Evolutionary conservation across 2,113 vertebrate genomes (phyloP).

Genomic region (Cebidichthys violaceus): DNA sequence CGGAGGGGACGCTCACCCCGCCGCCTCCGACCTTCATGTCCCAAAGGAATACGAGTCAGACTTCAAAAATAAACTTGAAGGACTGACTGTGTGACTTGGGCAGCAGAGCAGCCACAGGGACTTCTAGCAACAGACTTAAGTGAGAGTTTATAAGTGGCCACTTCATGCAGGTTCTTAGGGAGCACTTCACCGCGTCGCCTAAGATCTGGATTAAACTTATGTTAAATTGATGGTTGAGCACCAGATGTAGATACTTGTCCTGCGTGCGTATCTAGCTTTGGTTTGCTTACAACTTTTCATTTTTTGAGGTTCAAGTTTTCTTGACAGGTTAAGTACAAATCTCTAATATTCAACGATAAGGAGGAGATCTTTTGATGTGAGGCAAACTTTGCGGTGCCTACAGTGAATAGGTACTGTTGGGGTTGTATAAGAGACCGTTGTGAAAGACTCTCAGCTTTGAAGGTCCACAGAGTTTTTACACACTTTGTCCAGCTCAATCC

Average conservation of each 20-base stretch:
- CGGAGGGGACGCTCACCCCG: constrained; percentile 44
- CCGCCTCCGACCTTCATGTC: constrained; percentile 60
- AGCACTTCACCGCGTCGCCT: constrained; percentile 3
- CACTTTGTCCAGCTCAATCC: constrained; percentile 32
- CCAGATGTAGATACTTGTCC: constrained; percentile 17
- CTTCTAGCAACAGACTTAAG: constrained; percentile 23
- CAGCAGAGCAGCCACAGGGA: constrained; percentile 37
- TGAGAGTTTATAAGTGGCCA: constrained; percentile 47
- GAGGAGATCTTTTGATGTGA: constrained; percentile 4
- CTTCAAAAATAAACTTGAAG: constrained; percentile 67
- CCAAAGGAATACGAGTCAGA: constrained; percentile 68
- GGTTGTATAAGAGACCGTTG: constrained; percentile 22
- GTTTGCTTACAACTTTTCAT: constrained; percentile 10
- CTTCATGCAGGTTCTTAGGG: constrained; percentile 29
- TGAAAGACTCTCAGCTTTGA: constrained; percentile 44
- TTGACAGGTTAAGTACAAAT: constrained; percentile 7
- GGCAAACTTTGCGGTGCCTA: constrained; percentile 26
- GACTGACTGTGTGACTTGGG: constrained; percentile 52
- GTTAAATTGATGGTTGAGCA: constrained; percentile 20
- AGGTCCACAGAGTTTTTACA: constrained; percentile 38
- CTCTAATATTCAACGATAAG: constrained; percentile 36
- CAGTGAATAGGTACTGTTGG: constrained; percentile 29
- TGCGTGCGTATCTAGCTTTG: constrained; percentile 7
- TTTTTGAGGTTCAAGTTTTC: constrained; percentile 25
- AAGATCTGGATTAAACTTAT: constrained; percentile 18